phyloP scores from a whole-genome alignment of 2,113 vertebrate genomes.

The Dromiciops gliroides region DNA sequence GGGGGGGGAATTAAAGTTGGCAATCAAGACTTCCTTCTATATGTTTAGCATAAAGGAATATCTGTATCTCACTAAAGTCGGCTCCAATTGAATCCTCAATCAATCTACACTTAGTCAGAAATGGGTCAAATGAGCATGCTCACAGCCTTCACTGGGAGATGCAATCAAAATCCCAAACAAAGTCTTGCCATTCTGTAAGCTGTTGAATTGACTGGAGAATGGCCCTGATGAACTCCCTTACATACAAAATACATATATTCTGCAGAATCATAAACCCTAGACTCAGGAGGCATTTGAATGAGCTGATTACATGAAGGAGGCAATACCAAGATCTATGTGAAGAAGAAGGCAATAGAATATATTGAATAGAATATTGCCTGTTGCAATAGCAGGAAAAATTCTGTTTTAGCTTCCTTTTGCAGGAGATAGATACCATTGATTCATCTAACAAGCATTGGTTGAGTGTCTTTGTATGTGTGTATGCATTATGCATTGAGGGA shows the following conservation, averaged over 20 bases:
- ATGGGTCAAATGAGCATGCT: neutral
- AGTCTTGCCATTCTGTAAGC: neutral
- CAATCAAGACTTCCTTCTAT: neutral
- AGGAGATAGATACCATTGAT: slow-evolving; percentile 42
- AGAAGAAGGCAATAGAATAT: slow-evolving; percentile 46
- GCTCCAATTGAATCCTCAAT: neutral
- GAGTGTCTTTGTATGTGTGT: neutral
- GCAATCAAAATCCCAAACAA: neutral
- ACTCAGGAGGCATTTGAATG: slow-evolving; percentile 71
- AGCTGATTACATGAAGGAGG: slow-evolving; percentile 69
- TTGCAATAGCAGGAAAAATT: slow-evolving; percentile 35
- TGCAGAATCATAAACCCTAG: slow-evolving; percentile 69
- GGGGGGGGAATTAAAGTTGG: neutral
- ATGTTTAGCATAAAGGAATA: neutral
- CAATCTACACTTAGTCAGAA: neutral
- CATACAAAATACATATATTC: slow-evolving; percentile 68
- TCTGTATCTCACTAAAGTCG: neutral
- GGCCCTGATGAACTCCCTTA: neutral
- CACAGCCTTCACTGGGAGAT: neutral
- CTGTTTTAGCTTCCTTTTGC: neutral
- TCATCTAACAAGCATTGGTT: neutral
- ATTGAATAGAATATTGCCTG: neutral
- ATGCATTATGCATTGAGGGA: neutral
- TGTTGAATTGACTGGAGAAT: neutral
- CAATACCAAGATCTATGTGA: slow-evolving; percentile 50